Conservation (phyloP, 2,888 invertebrate species). For the Nemoura dubitans region DNA sequence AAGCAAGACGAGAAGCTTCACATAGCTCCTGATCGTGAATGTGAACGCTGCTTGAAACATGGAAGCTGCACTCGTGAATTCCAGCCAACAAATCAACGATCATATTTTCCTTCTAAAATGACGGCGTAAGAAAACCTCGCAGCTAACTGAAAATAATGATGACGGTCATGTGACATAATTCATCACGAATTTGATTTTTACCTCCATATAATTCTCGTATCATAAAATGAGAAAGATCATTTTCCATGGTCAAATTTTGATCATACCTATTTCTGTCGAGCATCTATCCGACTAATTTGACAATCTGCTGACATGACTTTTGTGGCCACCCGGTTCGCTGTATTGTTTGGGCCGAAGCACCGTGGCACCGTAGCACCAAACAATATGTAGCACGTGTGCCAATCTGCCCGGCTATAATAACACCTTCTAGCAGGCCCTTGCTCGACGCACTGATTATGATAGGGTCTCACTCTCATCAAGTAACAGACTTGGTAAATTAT, state of each 20-base stretch:
- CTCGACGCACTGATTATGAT: not conserved
- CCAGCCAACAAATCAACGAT: not conserved
- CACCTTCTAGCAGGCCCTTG: not conserved
- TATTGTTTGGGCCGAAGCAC: not conserved
- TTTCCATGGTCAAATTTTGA: slow-evolving; percentile 5
- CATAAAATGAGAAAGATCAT: not conserved
- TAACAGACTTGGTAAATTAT: not conserved
- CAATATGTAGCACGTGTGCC: not conserved
- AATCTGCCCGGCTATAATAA: no score
- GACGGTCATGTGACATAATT: not conserved
- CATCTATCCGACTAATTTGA: not conserved
- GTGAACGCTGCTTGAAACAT: not conserved
- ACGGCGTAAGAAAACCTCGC: not conserved
- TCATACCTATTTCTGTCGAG: not conserved
- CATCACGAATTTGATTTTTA: not conserved
- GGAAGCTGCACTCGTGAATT: not conserved
- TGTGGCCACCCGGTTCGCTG: not conserved
- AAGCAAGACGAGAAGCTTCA: not conserved
- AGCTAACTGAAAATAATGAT: not conserved
- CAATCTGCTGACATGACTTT: not conserved
- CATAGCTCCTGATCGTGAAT: not conserved
- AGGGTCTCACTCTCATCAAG: not conserved
- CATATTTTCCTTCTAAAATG: not conserved
- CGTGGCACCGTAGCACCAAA: no score
- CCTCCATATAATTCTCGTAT: not conserved